Evolutionary conservation across 2,797 vertebrate species (phyloP).

Genomic region (Danio kyathit): DNA sequence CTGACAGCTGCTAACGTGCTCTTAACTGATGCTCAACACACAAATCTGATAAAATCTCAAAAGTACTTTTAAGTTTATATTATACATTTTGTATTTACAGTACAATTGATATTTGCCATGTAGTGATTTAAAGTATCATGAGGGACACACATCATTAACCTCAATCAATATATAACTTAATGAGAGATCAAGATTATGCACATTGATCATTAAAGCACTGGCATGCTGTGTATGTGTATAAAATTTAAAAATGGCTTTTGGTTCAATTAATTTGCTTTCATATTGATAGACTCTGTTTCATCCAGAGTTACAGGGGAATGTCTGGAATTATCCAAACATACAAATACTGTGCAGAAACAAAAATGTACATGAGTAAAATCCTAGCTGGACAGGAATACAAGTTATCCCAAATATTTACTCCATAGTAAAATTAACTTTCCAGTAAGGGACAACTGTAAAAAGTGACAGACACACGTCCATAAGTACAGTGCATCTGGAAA

Average conservation of each 20-base stretch:
- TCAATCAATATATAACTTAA: constrained; percentile 53
- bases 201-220: not conserved
- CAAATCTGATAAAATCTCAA: too few species aligned
- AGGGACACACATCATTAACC: constrained; percentile 50
- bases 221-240: constrained; percentile 6
- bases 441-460: not conserved
- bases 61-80: not conserved
- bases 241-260: constrained; percentile 17
- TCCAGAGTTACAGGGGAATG: not conserved
- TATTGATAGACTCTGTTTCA: not conserved
- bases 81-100: too few species aligned
- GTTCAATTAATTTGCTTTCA: constrained; percentile 48
- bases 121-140: constrained; percentile 39
- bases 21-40: too few species aligned
- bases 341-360: not conserved
- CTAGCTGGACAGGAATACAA: too few species aligned
- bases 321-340: not conserved
- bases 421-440: too few species aligned
- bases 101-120: constrained; percentile 42
- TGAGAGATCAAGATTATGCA: constrained; percentile 16
- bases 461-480: not conserved
- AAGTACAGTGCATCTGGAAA: too few species aligned
- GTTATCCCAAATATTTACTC: too few species aligned
- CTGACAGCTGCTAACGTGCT: too few species aligned
- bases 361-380: not conserved